Percentiles rank a stretch among this genome's conserved stretches.
Evolutionary conservation across 1,140 invertebrate species (phyloP).

Genomic region (Drosophila biarmipes): DNA sequence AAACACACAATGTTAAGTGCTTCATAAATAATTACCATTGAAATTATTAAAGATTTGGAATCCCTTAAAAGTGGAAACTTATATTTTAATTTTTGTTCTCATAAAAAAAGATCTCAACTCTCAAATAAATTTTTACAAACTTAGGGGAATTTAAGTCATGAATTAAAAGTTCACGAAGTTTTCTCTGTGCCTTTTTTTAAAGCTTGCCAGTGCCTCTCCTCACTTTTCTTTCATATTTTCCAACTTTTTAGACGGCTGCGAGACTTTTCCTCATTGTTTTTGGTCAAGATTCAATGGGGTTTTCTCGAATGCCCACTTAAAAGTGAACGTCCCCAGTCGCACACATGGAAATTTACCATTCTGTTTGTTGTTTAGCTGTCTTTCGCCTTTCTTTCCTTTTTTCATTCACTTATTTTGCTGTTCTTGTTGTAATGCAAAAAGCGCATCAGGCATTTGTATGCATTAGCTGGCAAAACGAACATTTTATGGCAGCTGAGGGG

Average conservation of each 20-base stretch:
- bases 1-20: background rate
- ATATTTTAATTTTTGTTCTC: background rate
- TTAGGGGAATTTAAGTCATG: background rate
- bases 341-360: conserved; percentile 27
- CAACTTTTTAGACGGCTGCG: background rate
- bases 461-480: conserved; percentile 81
- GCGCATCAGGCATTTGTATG: conserved; percentile 81
- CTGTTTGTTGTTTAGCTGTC: conserved; percentile 47
- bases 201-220: background rate
- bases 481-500: conserved; percentile 63
- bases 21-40: background rate
- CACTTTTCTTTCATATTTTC: background rate
- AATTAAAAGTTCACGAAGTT: background rate
- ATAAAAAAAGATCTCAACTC: background rate
- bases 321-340: conserved; percentile 40
- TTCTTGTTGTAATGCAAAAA: conserved; percentile 78
- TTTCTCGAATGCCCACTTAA: conserved; percentile 52
- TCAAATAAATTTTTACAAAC: background rate
- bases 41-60: too few species aligned
- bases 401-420: conserved; percentile 23
- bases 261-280: conserved; percentile 22
- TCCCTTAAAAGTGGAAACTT: background rate
- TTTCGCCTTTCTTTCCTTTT: conserved; percentile 10
- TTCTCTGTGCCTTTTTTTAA: background rate
- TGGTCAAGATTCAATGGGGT: conserved; percentile 17